Percentiles rank a stretch among this genome's conserved stretches.
These are phyloP conservation scores for Peromyscus californicus DNA, from an alignment of 2,113 vertebrate genomes.

Conservation along the genomic window DNA sequence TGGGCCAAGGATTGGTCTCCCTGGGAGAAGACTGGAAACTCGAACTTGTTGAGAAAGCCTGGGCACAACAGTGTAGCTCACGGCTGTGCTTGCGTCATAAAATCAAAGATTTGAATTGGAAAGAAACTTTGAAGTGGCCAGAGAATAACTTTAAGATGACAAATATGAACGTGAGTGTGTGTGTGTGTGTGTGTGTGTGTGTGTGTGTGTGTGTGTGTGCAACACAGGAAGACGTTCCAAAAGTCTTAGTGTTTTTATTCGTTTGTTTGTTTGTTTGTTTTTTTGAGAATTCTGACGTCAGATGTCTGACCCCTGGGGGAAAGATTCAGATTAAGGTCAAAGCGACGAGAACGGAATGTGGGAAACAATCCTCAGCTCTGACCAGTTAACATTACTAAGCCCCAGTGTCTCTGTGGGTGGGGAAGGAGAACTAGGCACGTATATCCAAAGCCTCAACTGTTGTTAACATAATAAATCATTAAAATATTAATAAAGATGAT, in stretches of 20 bases:
- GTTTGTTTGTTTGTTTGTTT: not conserved
- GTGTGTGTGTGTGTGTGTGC: not conserved
- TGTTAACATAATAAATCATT: conserved; percentile 2
- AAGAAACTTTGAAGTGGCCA: conserved; percentile 48
- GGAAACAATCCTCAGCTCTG: conserved; percentile 9
- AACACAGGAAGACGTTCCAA: conserved; percentile 65
- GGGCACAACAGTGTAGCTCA: not conserved
- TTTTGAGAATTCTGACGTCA: conserved; percentile 37
- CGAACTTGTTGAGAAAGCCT: not conserved
- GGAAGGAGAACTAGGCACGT: not conserved
- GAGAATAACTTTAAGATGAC: conserved; percentile 49
- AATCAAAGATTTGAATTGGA: conserved; percentile 37
- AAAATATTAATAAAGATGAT: not conserved
- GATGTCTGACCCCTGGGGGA: conserved; percentile 51
- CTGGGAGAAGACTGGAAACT: not conserved
- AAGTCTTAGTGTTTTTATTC: conserved; percentile 54
- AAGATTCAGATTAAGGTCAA: conserved; percentile 58
- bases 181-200: not conserved
- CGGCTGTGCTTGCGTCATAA: not conserved
- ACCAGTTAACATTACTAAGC: conserved; percentile 43
- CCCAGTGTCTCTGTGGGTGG: not conserved
- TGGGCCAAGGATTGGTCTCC: conserved; percentile 11
- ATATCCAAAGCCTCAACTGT: not conserved
- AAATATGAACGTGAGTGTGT: conserved; percentile 27
- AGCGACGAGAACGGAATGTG: conserved; percentile 57